These are phyloP conservation scores for Adelosebastes latens DNA, from an alignment of 2,797 vertebrate genomes.

Conservation along the genomic window DNA sequence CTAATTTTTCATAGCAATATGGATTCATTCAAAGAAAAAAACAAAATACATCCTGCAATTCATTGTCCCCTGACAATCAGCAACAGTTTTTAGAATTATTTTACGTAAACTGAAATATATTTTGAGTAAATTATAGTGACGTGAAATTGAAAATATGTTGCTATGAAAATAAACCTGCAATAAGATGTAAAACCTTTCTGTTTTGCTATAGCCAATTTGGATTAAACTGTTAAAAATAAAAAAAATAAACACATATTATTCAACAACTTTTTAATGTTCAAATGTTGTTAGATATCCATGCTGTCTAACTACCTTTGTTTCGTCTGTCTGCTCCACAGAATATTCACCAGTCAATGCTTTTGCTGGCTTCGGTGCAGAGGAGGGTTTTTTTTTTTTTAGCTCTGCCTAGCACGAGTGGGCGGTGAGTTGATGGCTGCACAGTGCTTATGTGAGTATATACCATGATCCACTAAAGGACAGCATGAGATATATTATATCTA, in stretches of 20 bases:
- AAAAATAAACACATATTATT: neutral
- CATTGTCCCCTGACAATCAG: neutral
- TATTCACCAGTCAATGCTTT: neutral
- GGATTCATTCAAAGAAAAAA: neutral
- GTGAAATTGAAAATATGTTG: neutral
- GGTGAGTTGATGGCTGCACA: conserved; percentile 20
- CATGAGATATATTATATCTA: neutral
- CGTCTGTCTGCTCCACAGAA: neutral
- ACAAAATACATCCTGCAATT: neutral
- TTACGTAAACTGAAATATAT: neutral
- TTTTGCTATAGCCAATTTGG: neutral
- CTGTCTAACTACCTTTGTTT: neutral
- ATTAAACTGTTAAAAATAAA: neutral
- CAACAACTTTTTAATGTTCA: neutral
- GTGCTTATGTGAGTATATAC: conserved; percentile 25
- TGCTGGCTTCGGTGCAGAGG: conserved; percentile 23
- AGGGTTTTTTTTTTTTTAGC: conserved; percentile 52
- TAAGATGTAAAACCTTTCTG: neutral
- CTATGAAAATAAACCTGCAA: neutral
- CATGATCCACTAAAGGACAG: conserved; percentile 2
- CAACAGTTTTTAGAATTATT: neutral
- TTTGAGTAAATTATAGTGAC: neutral
- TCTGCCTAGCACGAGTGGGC: conserved; percentile 31
- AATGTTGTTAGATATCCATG: neutral
- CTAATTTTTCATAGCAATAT: neutral